These are phyloP conservation scores for Portunus trituberculatus DNA, from an alignment of 1,140 invertebrate genomes.

Conservation along the genomic window DNA sequence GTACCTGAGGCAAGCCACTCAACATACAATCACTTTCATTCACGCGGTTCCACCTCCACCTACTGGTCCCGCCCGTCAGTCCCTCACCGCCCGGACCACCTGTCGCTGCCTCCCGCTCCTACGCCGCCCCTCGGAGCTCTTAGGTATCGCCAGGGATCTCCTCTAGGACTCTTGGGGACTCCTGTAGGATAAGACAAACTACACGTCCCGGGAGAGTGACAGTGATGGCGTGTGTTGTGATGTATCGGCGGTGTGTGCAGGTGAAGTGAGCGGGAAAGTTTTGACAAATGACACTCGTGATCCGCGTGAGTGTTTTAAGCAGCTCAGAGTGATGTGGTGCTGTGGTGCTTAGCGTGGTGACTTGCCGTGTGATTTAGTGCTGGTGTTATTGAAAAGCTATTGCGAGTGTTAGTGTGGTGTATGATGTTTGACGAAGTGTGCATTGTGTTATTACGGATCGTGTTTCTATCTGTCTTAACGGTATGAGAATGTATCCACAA, in stretches of 20 bases:
- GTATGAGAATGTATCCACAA: too few relatives aligned
- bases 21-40: constrained; percentile 23
- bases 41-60: background rate
- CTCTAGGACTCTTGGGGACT: background rate
- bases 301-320: background rate
- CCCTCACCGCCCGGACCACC: background rate
- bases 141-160: background rate
- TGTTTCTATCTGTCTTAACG: too few relatives aligned
- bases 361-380: too few relatives aligned
- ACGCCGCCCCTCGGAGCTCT: background rate
- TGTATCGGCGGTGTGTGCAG: background rate
- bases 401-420: background rate
- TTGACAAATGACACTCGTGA: background rate
- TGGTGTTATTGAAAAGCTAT: too few relatives aligned
- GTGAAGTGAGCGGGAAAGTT: background rate
- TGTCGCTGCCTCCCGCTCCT: background rate
- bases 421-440: too few relatives aligned
- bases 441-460: too few relatives aligned
- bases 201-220: too few relatives aligned
- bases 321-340: background rate
- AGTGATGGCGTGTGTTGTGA: background rate
- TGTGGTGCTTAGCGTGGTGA: background rate
- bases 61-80: background rate
- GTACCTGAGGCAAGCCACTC: background rate
- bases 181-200: background rate